Conservation (phyloP, 2,113 vertebrate species). For the Microcebus murinus region DNA sequence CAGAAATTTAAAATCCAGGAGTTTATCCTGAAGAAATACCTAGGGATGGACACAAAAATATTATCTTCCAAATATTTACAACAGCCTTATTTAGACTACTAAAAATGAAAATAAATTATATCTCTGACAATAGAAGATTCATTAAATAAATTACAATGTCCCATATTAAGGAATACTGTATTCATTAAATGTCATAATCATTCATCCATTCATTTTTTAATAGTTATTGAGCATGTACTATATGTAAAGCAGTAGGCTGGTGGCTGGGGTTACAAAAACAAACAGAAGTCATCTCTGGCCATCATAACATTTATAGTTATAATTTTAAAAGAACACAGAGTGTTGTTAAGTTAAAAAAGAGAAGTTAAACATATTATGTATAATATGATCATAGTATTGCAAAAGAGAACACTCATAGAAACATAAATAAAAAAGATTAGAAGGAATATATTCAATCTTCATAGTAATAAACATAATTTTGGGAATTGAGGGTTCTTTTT, state of each 20-base stretch:
- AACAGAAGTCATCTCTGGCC: neutral
- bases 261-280: neutral
- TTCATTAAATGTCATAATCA: neutral
- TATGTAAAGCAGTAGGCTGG: neutral
- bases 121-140: neutral
- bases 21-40: too few species aligned
- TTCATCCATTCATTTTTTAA: neutral
- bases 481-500: neutral
- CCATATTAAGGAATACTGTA: neutral
- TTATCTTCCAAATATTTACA: conserved; percentile 27
- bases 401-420: neutral
- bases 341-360: neutral
- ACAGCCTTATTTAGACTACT: neutral
- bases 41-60: neutral
- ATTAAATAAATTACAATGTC: neutral
- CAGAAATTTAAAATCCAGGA: too few species aligned
- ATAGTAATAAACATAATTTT: neutral
- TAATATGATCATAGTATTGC: neutral
- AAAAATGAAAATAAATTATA: conserved; percentile 10
- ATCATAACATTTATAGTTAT: neutral
- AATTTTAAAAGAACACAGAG: neutral
- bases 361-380: neutral
- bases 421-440: neutral
- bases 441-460: neutral
- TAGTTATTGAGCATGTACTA: neutral